These are phyloP conservation scores for Aplocera efformata DNA, from an alignment of 2,888 invertebrate species.

Conservation along the genomic window DNA sequence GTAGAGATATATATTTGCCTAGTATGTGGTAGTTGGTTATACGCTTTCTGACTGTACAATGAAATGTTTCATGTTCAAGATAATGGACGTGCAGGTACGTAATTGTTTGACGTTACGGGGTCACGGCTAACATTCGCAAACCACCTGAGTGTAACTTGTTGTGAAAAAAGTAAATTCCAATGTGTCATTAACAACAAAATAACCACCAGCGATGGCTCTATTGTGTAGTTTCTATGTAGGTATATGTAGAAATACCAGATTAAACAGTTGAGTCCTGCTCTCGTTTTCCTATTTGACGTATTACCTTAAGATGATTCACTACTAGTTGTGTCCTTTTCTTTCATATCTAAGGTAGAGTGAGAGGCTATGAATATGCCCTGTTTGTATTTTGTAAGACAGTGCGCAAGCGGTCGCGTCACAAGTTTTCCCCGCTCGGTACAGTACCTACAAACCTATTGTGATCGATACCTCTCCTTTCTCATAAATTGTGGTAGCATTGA, in stretches of 20 bases:
- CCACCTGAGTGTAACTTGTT: too few relatives aligned
- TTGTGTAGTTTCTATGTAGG: too few relatives aligned
- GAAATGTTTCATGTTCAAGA: too few relatives aligned
- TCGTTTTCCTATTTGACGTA: slow-evolving; percentile 51
- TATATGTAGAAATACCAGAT: slow-evolving; percentile 23
- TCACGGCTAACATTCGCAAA: too few relatives aligned
- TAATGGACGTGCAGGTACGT: too few relatives aligned
- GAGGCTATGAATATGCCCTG: slow-evolving; percentile 16
- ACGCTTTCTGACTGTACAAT: too few relatives aligned
- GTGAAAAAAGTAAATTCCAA: too few relatives aligned
- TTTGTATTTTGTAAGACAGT: slow-evolving; percentile 19
- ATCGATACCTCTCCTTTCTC: slow-evolving; percentile 33
- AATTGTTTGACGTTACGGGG: too few relatives aligned
- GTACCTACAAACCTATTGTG: neutral
- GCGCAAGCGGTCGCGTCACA: slow-evolving; percentile 49
- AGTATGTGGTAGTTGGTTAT: too few relatives aligned
- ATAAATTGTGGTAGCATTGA: slow-evolving; percentile 27
- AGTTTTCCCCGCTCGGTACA: slow-evolving; percentile 34
- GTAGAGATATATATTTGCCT: too few relatives aligned
- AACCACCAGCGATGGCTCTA: too few relatives aligned
- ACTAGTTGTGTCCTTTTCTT: slow-evolving; percentile 33
- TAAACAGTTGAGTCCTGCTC: slow-evolving; percentile 33
- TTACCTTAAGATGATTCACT: slow-evolving; percentile 23
- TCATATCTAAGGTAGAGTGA: slow-evolving; percentile 3
- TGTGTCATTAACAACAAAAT: too few relatives aligned